Evolutionary conservation across 2,797 vertebrate species (phyloP), one percentile per base, ranked within the genome.

Genomic region (Crax fasciolata): DNA sequence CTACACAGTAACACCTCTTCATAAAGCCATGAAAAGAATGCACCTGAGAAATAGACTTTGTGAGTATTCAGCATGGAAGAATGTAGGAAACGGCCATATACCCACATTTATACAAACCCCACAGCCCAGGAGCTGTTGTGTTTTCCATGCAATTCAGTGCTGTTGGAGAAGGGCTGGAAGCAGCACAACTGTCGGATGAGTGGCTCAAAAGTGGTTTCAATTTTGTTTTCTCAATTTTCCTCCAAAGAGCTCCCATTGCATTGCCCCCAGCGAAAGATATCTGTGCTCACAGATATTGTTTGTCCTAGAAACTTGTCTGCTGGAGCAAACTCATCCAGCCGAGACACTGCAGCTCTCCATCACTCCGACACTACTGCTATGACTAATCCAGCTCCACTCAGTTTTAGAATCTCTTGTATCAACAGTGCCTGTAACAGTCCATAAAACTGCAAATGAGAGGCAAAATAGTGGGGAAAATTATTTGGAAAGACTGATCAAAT

Each of bases 241-340:
- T 84, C 35, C 12, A 0, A 70, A 82, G 13, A 85, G 19, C 76
- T 48, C 49, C 25, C 38, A 17, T 89, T 87, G 75, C 78, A 55
- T 20, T 38, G 49, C 78, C 46, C 71, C 76, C 79, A 81, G 91
- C 57, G 82, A 76, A 76, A 1, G 44, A 74, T 24, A 32, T 57
- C 74, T 81, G 4, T 23, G 78, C 84, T 89, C 83, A 39, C 44
- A 78, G 75, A 59, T 78, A 46, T 5, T 73, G 51, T 46, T 88
- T 66, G 41, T 78, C 80, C 80, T 72, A 61, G 28, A 86, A 91
- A 88, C n/a, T 18, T 82, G 67, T 67, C 66, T 82, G 79, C 38
- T 73, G 73, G 84, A 82, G 57, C 54, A 61, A 82, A 74, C 87
- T 87, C 48, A 87, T 16, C 75, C 65, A 61, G 4, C 63, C 1